Conservation (phyloP, 2,888 invertebrate genomes). For the Erebia aethiops region DNA sequence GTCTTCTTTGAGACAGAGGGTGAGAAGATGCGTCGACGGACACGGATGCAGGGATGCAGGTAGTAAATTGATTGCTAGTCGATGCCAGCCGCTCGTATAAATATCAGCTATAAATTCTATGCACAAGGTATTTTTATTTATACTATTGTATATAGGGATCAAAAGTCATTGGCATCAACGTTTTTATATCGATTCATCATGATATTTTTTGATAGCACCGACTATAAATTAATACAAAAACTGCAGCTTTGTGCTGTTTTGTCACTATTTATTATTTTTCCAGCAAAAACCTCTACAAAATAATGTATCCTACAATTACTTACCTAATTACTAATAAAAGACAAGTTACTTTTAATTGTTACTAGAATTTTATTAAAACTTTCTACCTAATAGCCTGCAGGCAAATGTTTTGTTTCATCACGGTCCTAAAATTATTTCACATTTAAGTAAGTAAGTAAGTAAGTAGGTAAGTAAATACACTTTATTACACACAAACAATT, state of each 20-base stretch:
- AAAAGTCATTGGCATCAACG: constrained; percentile 44
- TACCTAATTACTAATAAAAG: too few relatives aligned
- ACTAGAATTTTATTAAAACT: too few relatives aligned
- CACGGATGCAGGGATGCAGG: constrained; percentile 59
- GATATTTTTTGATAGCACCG: not conserved
- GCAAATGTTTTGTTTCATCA: too few relatives aligned
- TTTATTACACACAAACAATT: too few relatives aligned
- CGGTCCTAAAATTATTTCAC: too few relatives aligned
- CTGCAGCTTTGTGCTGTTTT: not conserved
- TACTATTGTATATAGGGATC: constrained; percentile 46
- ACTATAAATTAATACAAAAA: not conserved
- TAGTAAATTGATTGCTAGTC: constrained; percentile 75
- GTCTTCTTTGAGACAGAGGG: constrained; percentile 56
- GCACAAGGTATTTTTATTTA: constrained; percentile 14
- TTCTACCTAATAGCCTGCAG: too few relatives aligned
- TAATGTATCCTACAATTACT: too few relatives aligned
- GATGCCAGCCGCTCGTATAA: constrained; percentile 45
- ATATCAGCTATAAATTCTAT: constrained; percentile 5
- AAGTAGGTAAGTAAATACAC: too few relatives aligned
- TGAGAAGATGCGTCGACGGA: constrained; percentile 68
- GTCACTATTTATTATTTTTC: too few relatives aligned
- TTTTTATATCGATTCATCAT: constrained; percentile 10
- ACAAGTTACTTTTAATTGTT: too few relatives aligned
- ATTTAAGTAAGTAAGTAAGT: too few relatives aligned
- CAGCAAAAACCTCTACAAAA: too few relatives aligned